Base-by-base conservation (phyloP, 2,797 vertebrate species). In the Aselliscus stoliczkanus region DNA sequence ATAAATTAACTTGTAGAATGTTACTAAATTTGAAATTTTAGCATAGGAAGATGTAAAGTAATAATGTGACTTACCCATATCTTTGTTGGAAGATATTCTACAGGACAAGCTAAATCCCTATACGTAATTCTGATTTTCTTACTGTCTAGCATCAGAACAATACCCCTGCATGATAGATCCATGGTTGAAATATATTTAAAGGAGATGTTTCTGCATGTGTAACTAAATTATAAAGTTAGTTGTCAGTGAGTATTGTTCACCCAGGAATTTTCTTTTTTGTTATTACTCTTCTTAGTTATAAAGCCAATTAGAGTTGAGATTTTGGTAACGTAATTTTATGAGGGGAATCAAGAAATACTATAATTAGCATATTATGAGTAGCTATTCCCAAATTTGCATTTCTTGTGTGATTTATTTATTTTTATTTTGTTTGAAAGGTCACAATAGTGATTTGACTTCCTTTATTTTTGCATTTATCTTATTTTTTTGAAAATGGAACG, bases 351-450 rank as follows among this genome's bases (percentile, higher is more conserved):
- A 73, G 54, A 96, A 93, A 83, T 70, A 50, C 52, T 75, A 5
- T 76, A 89, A 58, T 4, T 14, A 47, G 17, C 47, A 88, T 65
- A 52, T 82, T 90, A 29, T 64, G 14, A 89, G 29, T 84, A 92
- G 31, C 34, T 93, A 9, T 94, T 69, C 11, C 42, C 72, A 95
- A 95, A 88, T 67, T 77, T 14, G 34, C 75, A 70, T 9, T 20
- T 70, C 89, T 54, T 92, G 79, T n/a, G 29, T 76, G 50, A 23
- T 81, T 23, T 85, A 94, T 93, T 80, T 75, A 39, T 52, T 20
- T 54, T 54, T 79, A 80, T 58, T 93, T 96, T 91, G 50, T 94
- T 96, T 88, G 84, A 80, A 93, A 73, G 47, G 2, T 88, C 27
- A 67, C 6, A 86, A 50, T 93, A 77, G 17, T 95, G 56, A 42